Evolutionary conservation across 2,888 invertebrate genomes (phyloP).

Genomic region (Nomada lathburiana): DNA sequence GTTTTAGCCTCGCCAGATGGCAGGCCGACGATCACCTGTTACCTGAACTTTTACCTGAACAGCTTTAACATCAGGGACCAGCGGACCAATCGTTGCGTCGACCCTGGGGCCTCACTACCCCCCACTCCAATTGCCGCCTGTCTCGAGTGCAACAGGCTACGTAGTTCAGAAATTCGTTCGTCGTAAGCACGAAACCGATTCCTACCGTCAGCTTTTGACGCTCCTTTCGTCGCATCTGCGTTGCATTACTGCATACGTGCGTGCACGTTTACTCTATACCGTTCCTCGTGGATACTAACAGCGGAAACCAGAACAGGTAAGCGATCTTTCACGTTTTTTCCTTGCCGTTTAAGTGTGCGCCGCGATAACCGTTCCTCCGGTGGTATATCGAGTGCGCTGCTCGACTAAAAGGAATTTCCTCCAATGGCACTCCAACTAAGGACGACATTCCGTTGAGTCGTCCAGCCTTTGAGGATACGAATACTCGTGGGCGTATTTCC

Average conservation of each 20-base stretch:
- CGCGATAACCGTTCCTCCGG: neutral
- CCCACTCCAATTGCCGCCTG: slow-evolving; percentile 51
- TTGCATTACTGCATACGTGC: slow-evolving; percentile 15
- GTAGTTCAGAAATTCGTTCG: slow-evolving; percentile 72
- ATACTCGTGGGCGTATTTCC: slow-evolving; percentile 38
- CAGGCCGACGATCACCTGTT: slow-evolving; percentile 72
- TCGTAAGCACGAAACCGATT: slow-evolving; percentile 53
- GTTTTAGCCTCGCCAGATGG: slow-evolving; percentile 67
- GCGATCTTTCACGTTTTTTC: slow-evolving; percentile 1
- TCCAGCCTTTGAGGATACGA: slow-evolving; percentile 20
- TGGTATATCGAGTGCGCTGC: slow-evolving; percentile 17
- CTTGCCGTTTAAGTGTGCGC: neutral
- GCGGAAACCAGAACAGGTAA: slow-evolving; percentile 36
- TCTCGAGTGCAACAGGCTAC: slow-evolving; percentile 62
- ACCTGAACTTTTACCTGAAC: slow-evolving; percentile 65
- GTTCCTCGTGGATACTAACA: slow-evolving; percentile 17
- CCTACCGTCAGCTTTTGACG: slow-evolving; percentile 20
- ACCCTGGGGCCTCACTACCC: slow-evolving; percentile 65
- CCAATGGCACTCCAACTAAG: slow-evolving; percentile 36
- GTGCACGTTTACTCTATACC: slow-evolving; percentile 19
- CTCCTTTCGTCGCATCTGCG: slow-evolving; percentile 22
- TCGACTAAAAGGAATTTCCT: slow-evolving; percentile 9
- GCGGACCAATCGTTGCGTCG: slow-evolving; percentile 63
- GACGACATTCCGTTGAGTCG: slow-evolving; percentile 31
- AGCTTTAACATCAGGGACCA: slow-evolving; percentile 44